Base-by-base conservation (phyloP, 2,113 vertebrate genomes). In the Nycticorax nycticorax region DNA sequence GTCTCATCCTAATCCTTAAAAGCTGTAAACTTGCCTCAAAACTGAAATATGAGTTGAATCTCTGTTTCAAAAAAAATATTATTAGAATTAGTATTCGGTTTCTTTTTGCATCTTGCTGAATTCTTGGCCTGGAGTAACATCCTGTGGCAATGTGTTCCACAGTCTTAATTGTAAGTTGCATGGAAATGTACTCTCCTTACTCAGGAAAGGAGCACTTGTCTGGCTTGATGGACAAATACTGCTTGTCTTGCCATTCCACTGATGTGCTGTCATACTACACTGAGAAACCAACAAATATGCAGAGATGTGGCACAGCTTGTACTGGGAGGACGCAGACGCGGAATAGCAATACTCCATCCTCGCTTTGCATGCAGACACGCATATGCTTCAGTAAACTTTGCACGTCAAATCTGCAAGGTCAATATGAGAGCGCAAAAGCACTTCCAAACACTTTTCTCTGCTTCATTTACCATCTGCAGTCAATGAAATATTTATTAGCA, bases 141-240 rank as follows among this genome's bases (percentile, higher is more conserved):
- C 88, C 95, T 91, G 92, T 81, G 85, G 92, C 85, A 91, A 71
- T 0, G 2, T 64, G 56, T 91, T 92, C 85, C 88, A 86, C 47
- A 88, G 63, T 32, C 82, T 94, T 94, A 95, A 97, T 95, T 93
- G 56, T 80, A 86, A 95, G 60, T 60, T 97, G 67, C 83, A 83
- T 35, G 71, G 92, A 95, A 93, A 96, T 33, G 37, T 94, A 79
- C 76, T 83, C 45, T 76, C 30, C 95, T 88, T 88, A 88, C 92
- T 92, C 41, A 86, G 64, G 27, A 92, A 88, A 43, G 69, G 56
- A 86, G 59, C 75, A 74, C 59, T 96, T 95, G 76, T 83, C 93
- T 94, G 88, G 82, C 52, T 78, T 84, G 83, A 95, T 39, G 84
- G 64, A 77, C n/a, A 73, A 96, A 96, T 83, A 66, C 53, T 90